Conservation (phyloP, 2,113 vertebrate species). For the Galbula dea region DNA sequence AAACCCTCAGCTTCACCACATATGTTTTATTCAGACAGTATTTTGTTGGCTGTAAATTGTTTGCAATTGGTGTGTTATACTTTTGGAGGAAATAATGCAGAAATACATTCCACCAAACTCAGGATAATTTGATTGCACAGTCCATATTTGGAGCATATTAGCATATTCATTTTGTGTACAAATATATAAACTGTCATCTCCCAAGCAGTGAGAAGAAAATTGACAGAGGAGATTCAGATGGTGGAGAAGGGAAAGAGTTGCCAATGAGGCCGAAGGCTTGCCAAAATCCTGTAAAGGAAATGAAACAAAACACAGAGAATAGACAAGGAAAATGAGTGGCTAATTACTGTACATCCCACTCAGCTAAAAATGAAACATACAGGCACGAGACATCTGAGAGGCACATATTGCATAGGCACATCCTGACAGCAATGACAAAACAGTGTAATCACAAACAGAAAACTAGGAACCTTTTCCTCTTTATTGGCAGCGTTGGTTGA, state of each 20-base stretch:
- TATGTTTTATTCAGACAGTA: slow-evolving; percentile 18
- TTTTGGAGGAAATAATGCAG: slow-evolving; percentile 50
- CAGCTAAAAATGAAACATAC: slow-evolving; percentile 35
- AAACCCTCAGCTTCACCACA: background rate
- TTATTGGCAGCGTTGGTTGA: background rate
- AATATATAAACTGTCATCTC: slow-evolving; percentile 42
- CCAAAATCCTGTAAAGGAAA: slow-evolving; percentile 24
- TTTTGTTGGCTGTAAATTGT: slow-evolving; percentile 49
- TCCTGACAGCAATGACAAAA: slow-evolving; percentile 46
- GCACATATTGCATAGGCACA: slow-evolving; percentile 25
- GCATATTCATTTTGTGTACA: slow-evolving; percentile 48
- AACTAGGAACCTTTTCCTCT: slow-evolving; percentile 14
- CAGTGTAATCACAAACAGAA: slow-evolving; percentile 53
- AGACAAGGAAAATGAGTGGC: slow-evolving; percentile 21
- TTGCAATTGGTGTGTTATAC: slow-evolving; percentile 15
- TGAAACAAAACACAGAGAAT: background rate
- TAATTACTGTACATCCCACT: slow-evolving; percentile 35
- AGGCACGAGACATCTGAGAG: slow-evolving; percentile 20
- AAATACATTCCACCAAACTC: slow-evolving; percentile 42
- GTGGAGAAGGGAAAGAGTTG: background rate
- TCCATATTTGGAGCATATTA: slow-evolving; percentile 44
- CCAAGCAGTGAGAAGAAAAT: slow-evolving; percentile 36
- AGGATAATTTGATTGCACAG: slow-evolving; percentile 47
- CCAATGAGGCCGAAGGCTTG: slow-evolving; percentile 17
- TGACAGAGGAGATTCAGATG: background rate